These are phyloP conservation scores for Cheilinus undulatus DNA, from an alignment of 2,113 vertebrate genomes.

Conservation along the genomic window DNA sequence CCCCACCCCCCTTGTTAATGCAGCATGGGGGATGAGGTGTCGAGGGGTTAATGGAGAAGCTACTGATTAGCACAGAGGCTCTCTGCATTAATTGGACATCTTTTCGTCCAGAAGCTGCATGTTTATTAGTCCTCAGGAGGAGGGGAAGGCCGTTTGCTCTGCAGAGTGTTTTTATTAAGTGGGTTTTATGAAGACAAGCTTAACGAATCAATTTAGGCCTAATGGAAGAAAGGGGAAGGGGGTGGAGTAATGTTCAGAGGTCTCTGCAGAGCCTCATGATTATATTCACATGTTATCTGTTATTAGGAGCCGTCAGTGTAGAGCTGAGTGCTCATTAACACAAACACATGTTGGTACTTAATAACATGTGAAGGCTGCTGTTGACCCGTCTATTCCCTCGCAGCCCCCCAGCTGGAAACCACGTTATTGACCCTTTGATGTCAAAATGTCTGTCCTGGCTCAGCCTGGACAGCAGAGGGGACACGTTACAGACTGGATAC, in stretches of 20 bases:
- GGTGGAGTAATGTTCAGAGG: constrained; percentile 1
- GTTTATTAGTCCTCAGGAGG: constrained; percentile 28
- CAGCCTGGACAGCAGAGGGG: no score
- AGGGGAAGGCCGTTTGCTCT: neutral
- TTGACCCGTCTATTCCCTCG: neutral
- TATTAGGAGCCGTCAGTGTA: neutral
- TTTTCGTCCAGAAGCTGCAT: constrained; percentile 17
- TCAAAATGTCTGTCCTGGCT: no score
- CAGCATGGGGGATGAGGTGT: constrained; percentile 17
- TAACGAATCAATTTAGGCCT: constrained; percentile 33
- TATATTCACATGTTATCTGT: constrained; percentile 1
- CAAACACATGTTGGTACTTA: neutral
- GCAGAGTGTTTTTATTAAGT: constrained; percentile 41
- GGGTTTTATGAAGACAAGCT: constrained; percentile 24
- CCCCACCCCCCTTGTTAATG: constrained; percentile 25
- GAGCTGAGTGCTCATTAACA: constrained; percentile 5
- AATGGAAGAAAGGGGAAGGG: neutral
- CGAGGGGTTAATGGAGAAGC: constrained; percentile 58
- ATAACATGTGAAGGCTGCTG: neutral
- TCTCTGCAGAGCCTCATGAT: constrained; percentile 15
- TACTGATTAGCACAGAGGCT: constrained; percentile 42
- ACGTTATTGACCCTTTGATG: no score
- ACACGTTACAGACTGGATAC: no score
- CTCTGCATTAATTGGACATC: constrained; percentile 32
- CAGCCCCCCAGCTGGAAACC: no score